phyloP scores from a whole-genome alignment of 2,888 invertebrate genomes.

The Brenthis daphne region DNA sequence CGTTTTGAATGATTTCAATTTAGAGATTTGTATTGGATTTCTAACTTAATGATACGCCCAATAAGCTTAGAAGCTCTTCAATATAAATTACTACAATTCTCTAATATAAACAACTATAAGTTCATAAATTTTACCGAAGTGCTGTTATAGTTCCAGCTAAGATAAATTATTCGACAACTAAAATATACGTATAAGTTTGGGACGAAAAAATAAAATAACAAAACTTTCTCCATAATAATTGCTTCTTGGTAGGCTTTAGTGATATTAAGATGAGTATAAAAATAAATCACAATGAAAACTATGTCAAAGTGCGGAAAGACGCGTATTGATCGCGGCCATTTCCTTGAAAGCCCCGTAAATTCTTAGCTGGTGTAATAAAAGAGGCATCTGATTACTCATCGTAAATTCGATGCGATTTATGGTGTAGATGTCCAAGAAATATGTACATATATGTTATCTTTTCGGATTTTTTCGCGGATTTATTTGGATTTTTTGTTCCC shows the following conservation, averaged over 20 bases:
- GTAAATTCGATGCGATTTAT: slow-evolving; percentile 40
- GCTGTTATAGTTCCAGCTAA: not conserved
- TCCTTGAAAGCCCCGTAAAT: slow-evolving; percentile 55
- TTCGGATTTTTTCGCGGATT: too few species aligned
- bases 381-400: slow-evolving; percentile 45
- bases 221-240: slow-evolving; percentile 16
- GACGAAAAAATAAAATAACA: slow-evolving; percentile 6
- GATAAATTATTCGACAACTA: slow-evolving; percentile 3
- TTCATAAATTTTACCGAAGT: slow-evolving; percentile 1
- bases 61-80: not conserved
- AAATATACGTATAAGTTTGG: slow-evolving; percentile 1
- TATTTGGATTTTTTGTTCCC: too few species aligned
- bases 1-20: not conserved
- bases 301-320: slow-evolving; percentile 43
- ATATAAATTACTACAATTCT: slow-evolving; percentile 5
- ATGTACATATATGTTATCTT: not conserved
- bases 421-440: slow-evolving; percentile 23
- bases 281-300: slow-evolving; percentile 51
- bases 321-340: slow-evolving; percentile 51
- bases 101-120: not conserved
- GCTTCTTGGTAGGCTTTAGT: slow-evolving; percentile 3
- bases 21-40: not conserved
- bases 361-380: slow-evolving; percentile 49
- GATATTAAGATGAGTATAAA: slow-evolving; percentile 16
- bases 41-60: not conserved